phyloP scores from a whole-genome alignment of 2,113 vertebrate genomes.

The Tapirus terrestris region DNA sequence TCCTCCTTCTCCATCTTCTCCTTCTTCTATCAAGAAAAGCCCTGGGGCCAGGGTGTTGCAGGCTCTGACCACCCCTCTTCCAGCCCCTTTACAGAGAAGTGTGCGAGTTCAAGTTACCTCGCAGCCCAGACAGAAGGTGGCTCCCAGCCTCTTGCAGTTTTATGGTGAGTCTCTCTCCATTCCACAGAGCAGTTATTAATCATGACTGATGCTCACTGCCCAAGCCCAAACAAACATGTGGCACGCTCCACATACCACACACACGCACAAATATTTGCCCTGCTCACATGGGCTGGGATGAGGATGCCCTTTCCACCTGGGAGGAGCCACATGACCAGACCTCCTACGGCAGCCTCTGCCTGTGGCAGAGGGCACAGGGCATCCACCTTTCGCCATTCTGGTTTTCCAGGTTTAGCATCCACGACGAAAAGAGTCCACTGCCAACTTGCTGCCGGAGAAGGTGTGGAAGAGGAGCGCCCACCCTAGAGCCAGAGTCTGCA shows the following conservation, averaged over 20 bases:
- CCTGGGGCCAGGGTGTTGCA: not conserved
- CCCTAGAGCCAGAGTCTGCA: not conserved
- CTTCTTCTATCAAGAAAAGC: not conserved
- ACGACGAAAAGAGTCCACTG: not conserved
- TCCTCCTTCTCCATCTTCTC: rapidly evolving
- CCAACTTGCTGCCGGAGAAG: not conserved
- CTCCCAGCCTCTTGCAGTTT: slow-evolving; percentile 23
- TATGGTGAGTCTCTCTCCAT: slow-evolving; percentile 67
- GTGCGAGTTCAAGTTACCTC: rapidly evolving
- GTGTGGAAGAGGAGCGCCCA: not conserved
- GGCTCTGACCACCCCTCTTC: not conserved
- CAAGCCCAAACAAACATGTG: slow-evolving; percentile 41
- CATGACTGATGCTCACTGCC: slow-evolving; percentile 28
- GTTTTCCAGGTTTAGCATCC: not conserved
- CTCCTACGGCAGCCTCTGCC: not conserved
- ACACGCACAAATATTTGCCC: slow-evolving; percentile 45
- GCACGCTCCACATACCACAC: slow-evolving; percentile 64
- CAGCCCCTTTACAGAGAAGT: not conserved
- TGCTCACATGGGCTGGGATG: not conserved
- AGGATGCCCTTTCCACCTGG: not conserved
- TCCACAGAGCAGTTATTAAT: slow-evolving; percentile 65
- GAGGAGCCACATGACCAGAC: not conserved
- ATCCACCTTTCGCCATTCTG: rapidly evolving
- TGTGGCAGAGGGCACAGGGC: not conserved
- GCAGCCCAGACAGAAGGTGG: not conserved